A percentile compares a stretch with the other conserved stretches of the same genome.
Evolutionary conservation across 53 echinoderm and acorn worm species (phyloP).

Genomic region (Stichopus horrens): DNA sequence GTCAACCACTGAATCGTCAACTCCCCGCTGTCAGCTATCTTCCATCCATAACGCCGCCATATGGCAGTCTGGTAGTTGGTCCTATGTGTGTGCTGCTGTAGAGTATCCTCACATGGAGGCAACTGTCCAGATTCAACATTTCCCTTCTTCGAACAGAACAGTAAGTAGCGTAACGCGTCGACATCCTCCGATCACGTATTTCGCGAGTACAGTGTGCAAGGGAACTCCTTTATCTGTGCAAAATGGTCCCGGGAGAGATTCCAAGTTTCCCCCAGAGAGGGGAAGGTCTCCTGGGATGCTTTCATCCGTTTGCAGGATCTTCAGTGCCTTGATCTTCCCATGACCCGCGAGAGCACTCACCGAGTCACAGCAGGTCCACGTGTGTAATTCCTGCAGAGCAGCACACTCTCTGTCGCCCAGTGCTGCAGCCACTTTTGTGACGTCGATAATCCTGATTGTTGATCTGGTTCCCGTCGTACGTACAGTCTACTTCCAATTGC

Average conservation of each 20-base stretch:
- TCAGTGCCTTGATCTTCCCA: constrained; percentile 51
- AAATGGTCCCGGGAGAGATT: constrained; percentile 26
- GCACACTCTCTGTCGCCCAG: constrained; percentile 19
- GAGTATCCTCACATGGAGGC: constrained; percentile 54
- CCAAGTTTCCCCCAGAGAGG: constrained; percentile 29
- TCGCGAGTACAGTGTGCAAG: constrained; percentile 9
- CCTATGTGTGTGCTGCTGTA: constrained; percentile 37
- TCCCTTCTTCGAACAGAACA: constrained; percentile 45
- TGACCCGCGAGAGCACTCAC: constrained; percentile 61
- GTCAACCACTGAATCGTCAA: constrained; percentile 55
- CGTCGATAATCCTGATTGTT: constrained; percentile 36
- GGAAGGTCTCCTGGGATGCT: constrained; percentile 33
- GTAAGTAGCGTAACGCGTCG: constrained; percentile 35
- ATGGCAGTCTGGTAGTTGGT: constrained; percentile 57
- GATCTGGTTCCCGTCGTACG: constrained; percentile 39
- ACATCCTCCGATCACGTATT: constrained; percentile 1
- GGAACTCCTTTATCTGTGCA: constrained; percentile 21
- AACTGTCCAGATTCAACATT: constrained; percentile 51
- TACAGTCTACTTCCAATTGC: constrained; percentile 21
- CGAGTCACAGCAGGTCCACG: constrained; percentile 54
- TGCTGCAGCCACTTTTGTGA: constrained; percentile 46
- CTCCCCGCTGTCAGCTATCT: constrained; percentile 17
- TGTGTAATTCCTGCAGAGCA: constrained; percentile 46
- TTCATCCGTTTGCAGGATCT: constrained; percentile 19
- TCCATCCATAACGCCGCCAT: constrained; percentile 45